phyloP scores from a whole-genome alignment of 2,888 invertebrate species.

The Nezara viridula region DNA sequence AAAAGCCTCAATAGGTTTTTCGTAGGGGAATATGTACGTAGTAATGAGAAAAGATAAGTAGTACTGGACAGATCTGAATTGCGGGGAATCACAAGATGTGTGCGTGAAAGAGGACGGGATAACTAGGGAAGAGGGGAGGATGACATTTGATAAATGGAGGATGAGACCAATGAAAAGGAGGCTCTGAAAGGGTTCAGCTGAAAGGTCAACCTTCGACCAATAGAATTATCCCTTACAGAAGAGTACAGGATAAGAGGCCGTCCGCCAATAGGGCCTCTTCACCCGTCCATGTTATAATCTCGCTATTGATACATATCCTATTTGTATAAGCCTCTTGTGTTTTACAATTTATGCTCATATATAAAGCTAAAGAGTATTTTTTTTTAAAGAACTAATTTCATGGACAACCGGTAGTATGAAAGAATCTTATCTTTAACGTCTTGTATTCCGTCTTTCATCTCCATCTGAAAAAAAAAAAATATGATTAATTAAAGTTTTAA shows the following conservation, averaged over 20 bases:
- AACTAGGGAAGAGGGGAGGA: slow-evolving; percentile 45
- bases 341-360: too few species aligned
- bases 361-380: too few species aligned
- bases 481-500: too few species aligned
- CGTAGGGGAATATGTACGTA: background rate
- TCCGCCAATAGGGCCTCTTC: background rate
- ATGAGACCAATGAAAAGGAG: slow-evolving; percentile 50
- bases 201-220: slow-evolving; percentile 16
- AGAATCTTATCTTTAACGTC: too few species aligned
- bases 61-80: background rate
- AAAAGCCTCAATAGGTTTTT: background rate
- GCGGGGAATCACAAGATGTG: background rate
- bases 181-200: background rate
- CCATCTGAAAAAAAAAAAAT: too few species aligned
- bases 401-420: too few species aligned
- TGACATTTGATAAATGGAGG: slow-evolving; percentile 56
- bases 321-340: too few species aligned
- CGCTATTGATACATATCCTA: too few species aligned
- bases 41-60: slow-evolving; percentile 7
- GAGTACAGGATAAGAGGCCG: background rate
- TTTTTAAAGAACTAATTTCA: too few species aligned
- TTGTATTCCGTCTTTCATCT: too few species aligned
- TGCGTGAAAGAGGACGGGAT: background rate
- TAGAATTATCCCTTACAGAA: slow-evolving; percentile 51
- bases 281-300: background rate